phyloP scores from a whole-genome alignment of 2,888 invertebrate species.

The Phyto melanocephala region DNA sequence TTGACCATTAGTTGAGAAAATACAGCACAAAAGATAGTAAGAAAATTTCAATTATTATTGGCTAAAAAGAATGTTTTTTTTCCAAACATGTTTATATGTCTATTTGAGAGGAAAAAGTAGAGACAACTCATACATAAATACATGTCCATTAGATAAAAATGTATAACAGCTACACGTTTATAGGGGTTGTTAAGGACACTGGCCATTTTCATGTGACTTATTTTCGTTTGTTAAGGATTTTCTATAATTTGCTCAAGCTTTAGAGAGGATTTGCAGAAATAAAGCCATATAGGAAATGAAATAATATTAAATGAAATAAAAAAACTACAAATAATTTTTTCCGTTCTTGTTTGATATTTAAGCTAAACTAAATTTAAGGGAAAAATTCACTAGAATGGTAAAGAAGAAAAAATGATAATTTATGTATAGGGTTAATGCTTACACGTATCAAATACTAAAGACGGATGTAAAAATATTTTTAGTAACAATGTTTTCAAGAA shows the following conservation, averaged over 20 bases:
- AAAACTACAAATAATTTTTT: slow-evolving; percentile 33
- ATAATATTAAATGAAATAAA: not conserved
- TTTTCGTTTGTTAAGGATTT: slow-evolving; percentile 71
- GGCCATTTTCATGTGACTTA: slow-evolving; percentile 60
- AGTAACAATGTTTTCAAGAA: no score
- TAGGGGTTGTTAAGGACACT: slow-evolving; percentile 43
- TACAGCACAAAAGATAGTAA: slow-evolving; percentile 1
- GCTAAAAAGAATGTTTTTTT: slow-evolving; percentile 49
- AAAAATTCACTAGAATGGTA: not conserved
- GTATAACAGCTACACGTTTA: not conserved
- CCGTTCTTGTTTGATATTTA: not conserved
- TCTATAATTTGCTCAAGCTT: slow-evolving; percentile 77
- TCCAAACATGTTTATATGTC: slow-evolving; percentile 41
- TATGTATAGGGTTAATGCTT: slow-evolving; percentile 37
- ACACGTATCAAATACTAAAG: slow-evolving; percentile 13
- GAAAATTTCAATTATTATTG: slow-evolving; percentile 64
- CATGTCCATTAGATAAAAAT: slow-evolving; percentile 59
- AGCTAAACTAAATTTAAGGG: not conserved
- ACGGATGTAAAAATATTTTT: no score
- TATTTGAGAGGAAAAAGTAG: slow-evolving; percentile 45
- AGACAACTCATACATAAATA: not conserved
- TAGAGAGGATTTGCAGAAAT: slow-evolving; percentile 63
- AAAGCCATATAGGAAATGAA: slow-evolving; percentile 14
- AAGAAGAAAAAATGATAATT: slow-evolving; percentile 9
- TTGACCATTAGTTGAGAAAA: slow-evolving; percentile 44